These are phyloP conservation scores for Atlantisia rogersi DNA, from an alignment of 2,113 vertebrate species.

Conservation along the genomic window DNA sequence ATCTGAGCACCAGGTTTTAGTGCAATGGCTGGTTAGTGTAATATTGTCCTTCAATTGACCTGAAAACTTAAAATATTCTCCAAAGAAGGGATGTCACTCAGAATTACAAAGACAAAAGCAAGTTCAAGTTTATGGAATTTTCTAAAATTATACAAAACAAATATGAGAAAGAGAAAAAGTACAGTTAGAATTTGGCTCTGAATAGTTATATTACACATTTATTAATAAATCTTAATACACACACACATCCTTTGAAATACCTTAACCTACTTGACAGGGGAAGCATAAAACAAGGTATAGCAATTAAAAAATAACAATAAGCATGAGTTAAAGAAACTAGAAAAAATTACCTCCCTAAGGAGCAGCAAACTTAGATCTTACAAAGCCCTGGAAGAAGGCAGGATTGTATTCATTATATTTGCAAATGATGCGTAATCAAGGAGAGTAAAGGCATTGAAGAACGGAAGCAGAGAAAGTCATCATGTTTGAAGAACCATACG, in stretches of 20 bases:
- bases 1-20: not conserved
- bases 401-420: not conserved
- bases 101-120: not conserved
- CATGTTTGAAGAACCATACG: not conserved
- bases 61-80: not conserved
- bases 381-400: not conserved
- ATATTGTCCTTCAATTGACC: not conserved
- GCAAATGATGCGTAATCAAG: not conserved
- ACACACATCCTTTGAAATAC: not conserved
- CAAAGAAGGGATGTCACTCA: fast-evolving
- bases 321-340: not conserved
- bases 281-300: not conserved
- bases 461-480: not conserved
- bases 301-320: constrained; percentile 14
- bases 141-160: not conserved
- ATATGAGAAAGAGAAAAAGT: not conserved
- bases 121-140: not conserved
- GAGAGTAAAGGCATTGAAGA: not conserved
- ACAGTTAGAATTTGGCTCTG: not conserved
- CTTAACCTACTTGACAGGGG: not conserved
- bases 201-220: not conserved
- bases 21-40: not conserved
- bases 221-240: not conserved
- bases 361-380: not conserved
- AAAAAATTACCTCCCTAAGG: not conserved